Evolutionary conservation across 2,888 invertebrate genomes (phyloP).

Genomic region (Amphipyra berbera): DNA sequence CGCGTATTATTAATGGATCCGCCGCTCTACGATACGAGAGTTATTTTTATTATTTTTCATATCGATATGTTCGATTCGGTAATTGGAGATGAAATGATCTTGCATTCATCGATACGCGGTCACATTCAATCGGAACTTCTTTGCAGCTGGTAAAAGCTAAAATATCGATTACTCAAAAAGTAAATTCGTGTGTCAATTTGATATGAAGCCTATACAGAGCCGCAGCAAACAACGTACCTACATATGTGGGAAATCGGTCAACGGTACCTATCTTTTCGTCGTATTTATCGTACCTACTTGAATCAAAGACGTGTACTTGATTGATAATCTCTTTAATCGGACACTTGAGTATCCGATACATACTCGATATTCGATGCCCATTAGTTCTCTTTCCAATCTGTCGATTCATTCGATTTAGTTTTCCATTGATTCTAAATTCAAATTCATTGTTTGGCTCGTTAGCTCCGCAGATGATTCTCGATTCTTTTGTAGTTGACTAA

Average conservation of each 20-base stretch:
- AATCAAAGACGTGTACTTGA: conserved; percentile 72
- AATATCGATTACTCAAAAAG: conserved; percentile 64
- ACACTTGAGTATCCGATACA: conserved; percentile 58
- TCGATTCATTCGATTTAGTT: conserved; percentile 85
- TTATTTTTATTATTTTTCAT: conserved; percentile 62
- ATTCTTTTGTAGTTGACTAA: conserved; percentile 75
- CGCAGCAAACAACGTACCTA: conserved; percentile 40
- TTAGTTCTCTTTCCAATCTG: conserved; percentile 73
- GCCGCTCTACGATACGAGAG: conserved; percentile 56
- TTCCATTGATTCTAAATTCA: conserved; percentile 79
- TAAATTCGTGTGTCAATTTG: conserved; percentile 61
- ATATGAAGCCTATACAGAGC: conserved; percentile 51
- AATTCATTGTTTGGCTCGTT: conserved; percentile 81
- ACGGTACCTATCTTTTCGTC: conserved; percentile 68
- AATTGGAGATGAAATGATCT: conserved; percentile 66
- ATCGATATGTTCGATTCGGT: conserved; percentile 57
- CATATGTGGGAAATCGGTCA: conserved; percentile 58
- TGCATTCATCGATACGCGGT: conserved; percentile 51
- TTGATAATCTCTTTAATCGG: conserved; percentile 78
- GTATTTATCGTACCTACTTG: conserved; percentile 72
- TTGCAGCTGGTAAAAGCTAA: conserved; percentile 49
- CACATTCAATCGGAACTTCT: conserved; percentile 47
- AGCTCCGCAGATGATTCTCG: conserved; percentile 61
- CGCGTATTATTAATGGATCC: conserved; percentile 75
- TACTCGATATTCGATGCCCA: conserved; percentile 65